A percentile compares a stretch with the other conserved stretches of the same genome.
Evolutionary conservation across 2,888 invertebrate species (phyloP).

Genomic region (Apamea epomidion): DNA sequence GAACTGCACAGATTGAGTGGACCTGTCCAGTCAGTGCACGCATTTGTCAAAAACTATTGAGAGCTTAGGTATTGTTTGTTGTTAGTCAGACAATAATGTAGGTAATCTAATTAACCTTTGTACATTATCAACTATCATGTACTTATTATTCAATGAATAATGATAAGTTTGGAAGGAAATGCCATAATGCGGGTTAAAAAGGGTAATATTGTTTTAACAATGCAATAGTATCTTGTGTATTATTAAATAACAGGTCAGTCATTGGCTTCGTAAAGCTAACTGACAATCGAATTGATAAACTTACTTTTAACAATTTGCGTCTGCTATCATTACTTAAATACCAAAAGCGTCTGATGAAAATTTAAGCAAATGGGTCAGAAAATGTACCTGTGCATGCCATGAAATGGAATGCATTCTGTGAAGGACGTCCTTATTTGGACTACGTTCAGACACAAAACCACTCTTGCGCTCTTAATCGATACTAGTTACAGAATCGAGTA

Average conservation of each 20-base stretch:
- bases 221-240: background rate
- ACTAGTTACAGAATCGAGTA: background rate
- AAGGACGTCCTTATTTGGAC: background rate
- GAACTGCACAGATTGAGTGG: no score
- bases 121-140: background rate
- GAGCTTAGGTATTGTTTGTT: background rate
- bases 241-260: background rate
- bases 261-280: no score
- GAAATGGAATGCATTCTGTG: no score
- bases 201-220: background rate
- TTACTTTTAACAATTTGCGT: no score
- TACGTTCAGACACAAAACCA: background rate
- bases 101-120: background rate
- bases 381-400: no score
- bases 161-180: background rate
- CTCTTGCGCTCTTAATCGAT: conserved; percentile 1
- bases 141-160: background rate
- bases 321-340: no score
- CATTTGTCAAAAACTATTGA: no score
- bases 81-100: background rate
- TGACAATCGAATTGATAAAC: background rate
- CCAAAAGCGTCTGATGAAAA: background rate
- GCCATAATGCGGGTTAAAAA: background rate
- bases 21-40: no score
- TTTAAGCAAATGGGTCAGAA: background rate